Evolutionary conservation across 1,140 invertebrate genomes (phyloP).

Genomic region (Metaphire vulgaris): DNA sequence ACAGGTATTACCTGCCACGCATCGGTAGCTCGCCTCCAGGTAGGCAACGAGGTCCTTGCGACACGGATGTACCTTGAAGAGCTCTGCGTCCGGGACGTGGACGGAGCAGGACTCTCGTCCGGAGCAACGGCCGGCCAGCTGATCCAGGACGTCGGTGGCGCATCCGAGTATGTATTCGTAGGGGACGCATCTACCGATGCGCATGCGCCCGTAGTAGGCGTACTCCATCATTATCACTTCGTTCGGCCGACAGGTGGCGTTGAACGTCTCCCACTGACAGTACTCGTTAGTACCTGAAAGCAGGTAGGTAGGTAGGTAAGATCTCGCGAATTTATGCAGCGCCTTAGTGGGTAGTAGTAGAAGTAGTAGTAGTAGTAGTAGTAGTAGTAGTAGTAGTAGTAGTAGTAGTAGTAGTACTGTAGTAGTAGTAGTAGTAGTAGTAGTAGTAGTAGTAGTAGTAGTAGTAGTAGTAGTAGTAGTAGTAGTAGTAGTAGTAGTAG

Average conservation of each 20-base stretch:
- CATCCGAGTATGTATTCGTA: conserved; percentile 23
- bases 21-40: conserved; percentile 24
- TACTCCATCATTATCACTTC: conserved; percentile 23
- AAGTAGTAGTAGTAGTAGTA: background rate
- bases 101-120: conserved; percentile 13
- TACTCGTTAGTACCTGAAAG: conserved; percentile 8
- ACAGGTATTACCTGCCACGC: conserved; percentile 28
- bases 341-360: too few relatives aligned
- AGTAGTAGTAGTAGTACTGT: background rate
- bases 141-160: conserved; percentile 20
- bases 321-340: too few relatives aligned
- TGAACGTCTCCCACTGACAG: conserved; percentile 27
- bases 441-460: conserved; percentile 9
- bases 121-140: conserved; percentile 21
- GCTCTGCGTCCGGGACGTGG: conserved; percentile 20
- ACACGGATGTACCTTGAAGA: conserved; percentile 27
- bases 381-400: background rate
- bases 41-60: conserved; percentile 27
- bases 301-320: too few relatives aligned
- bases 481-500: conserved; percentile 8
- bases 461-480: conserved; percentile 8
- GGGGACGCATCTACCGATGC: conserved; percentile 21
- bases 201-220: conserved; percentile 29
- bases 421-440: conserved; percentile 8
- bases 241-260: conserved; percentile 14